Evolutionary conservation across 2,888 invertebrate species (phyloP).

Genomic region (Palloptera scutellata): DNA sequence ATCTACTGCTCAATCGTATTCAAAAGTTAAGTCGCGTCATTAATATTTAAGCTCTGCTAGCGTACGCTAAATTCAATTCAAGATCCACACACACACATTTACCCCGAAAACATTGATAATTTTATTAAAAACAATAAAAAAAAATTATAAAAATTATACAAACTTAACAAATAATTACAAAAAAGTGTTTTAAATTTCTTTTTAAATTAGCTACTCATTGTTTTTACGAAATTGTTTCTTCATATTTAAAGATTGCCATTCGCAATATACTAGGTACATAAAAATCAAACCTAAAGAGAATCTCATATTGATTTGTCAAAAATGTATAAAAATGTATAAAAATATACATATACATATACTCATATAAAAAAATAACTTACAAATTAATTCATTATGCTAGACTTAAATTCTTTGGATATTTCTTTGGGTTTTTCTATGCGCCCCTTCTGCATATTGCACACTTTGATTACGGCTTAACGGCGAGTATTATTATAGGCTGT

Average conservation of each 20-base stretch:
- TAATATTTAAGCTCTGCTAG: conserved; percentile 78
- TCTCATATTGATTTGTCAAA: too few species aligned
- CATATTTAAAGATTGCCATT: too few species aligned
- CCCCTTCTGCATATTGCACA: too few species aligned
- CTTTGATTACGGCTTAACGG: conserved; percentile 31
- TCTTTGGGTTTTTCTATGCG: conserved; percentile 41
- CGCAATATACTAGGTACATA: too few species aligned
- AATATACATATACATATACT: too few species aligned
- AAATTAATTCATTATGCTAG: too few species aligned
- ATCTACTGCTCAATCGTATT: conserved; percentile 94
- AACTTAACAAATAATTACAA: neutral
- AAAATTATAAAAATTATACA: conserved; percentile 20
- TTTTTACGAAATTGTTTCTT: neutral
- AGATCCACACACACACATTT: conserved; percentile 24
- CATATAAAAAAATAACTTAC: too few species aligned
- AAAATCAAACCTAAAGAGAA: too few species aligned
- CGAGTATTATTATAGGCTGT: neutral
- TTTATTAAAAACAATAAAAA: conserved; percentile 28
- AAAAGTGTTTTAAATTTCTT: neutral
- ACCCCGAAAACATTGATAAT: conserved; percentile 27
- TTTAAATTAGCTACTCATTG: neutral
- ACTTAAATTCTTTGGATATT: conserved; percentile 54
- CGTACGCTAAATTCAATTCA: neutral
- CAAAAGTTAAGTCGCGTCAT: conserved; percentile 99
- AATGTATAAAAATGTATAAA: too few species aligned